Conservation (phyloP, 2,888 invertebrate genomes). For the Parthenolecanium corni region DNA sequence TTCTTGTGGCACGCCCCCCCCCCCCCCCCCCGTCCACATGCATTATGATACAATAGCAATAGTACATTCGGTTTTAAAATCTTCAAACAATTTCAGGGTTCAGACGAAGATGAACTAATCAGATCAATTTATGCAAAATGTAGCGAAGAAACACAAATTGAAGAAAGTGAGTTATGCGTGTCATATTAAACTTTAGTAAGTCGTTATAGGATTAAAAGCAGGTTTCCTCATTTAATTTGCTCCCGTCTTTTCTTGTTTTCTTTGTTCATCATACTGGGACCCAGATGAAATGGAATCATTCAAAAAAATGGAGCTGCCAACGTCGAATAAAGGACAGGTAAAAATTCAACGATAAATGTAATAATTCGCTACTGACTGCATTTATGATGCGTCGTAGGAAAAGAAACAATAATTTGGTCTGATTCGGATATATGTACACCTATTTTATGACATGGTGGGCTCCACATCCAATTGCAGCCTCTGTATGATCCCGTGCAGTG, state of each 20-base stretch:
- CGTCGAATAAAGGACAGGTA: slow-evolving; percentile 28
- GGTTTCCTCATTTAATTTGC: background rate
- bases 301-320: slow-evolving; percentile 29
- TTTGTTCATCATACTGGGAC: background rate
- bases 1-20: no score
- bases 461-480: no score
- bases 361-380: background rate
- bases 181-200: background rate
- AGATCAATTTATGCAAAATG: slow-evolving; percentile 26
- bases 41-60: no score
- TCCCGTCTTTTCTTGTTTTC: background rate
- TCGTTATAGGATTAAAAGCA: no score
- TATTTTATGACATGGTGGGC: no score
- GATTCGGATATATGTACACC: no score
- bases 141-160: slow-evolving; percentile 28
- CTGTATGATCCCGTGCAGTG: no score
- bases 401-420: no score
- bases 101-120: slow-evolving; percentile 22
- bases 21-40: no score
- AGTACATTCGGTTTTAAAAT: no score
- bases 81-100: slow-evolving; percentile 1
- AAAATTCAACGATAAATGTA: background rate
- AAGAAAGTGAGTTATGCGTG: slow-evolving; percentile 20
- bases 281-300: slow-evolving; percentile 29
- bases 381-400: background rate